These are phyloP conservation scores for Paracanthobrama guichenoti DNA, from an alignment of 2,113 vertebrate genomes.

Conservation along the genomic window DNA sequence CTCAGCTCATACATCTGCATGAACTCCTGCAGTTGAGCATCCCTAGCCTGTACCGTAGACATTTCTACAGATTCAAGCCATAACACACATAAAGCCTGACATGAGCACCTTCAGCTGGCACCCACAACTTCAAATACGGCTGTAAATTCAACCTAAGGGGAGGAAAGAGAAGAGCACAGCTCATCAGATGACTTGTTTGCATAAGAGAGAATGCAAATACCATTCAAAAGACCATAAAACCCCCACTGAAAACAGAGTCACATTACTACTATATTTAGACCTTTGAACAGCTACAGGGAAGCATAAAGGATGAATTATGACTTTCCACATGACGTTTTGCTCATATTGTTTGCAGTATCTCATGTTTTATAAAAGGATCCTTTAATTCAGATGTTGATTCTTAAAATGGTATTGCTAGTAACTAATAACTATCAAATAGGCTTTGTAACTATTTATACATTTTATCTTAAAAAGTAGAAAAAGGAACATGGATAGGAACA, in stretches of 20 bases:
- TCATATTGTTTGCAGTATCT: no score
- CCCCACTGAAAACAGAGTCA: neutral
- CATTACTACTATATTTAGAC: neutral
- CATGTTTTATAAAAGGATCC: neutral
- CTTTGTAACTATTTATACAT: neutral
- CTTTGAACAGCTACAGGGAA: neutral
- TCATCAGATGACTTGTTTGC: neutral
- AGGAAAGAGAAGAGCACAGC: slow-evolving; percentile 22
- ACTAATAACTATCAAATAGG: neutral
- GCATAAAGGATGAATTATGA: neutral
- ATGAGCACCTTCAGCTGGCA: neutral
- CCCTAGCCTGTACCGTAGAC: neutral
- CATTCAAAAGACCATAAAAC: neutral
- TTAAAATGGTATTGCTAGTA: neutral
- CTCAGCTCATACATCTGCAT: slow-evolving; percentile 34
- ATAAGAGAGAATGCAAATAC: neutral
- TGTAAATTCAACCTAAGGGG: neutral
- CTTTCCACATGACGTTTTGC: no score
- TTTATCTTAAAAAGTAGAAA: no score
- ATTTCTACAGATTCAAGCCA: neutral
- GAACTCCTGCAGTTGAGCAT: slow-evolving; percentile 25
- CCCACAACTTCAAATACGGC: neutral
- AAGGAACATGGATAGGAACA: no score
- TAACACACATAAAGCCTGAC: no score
- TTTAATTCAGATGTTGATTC: neutral